These are phyloP conservation scores for Parazoanthus atlanticus DNA, from an alignment of 92 coral and sea anemone genomes.

Conservation along the genomic window DNA sequence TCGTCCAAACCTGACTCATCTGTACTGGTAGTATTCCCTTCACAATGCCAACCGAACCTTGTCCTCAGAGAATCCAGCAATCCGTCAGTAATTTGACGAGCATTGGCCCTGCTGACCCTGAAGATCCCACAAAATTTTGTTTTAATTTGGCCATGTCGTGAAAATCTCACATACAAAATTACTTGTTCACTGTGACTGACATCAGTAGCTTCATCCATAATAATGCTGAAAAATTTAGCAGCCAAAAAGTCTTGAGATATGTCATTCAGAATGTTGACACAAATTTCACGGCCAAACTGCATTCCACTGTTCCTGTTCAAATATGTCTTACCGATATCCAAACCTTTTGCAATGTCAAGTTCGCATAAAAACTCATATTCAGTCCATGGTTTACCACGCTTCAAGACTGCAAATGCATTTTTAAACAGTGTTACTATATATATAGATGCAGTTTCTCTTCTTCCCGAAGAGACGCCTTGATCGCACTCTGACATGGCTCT, in stretches of 20 bases:
- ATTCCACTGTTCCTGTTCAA: slow-evolving; percentile 31
- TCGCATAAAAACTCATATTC: slow-evolving; percentile 38
- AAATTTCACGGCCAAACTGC: slow-evolving; percentile 54
- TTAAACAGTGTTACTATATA: slow-evolving; percentile 40
- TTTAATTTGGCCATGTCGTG: slow-evolving; percentile 40
- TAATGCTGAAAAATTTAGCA: slow-evolving; percentile 50
- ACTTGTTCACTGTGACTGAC: slow-evolving; percentile 47
- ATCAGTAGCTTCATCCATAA: slow-evolving; percentile 53
- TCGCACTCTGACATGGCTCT: slow-evolving; percentile 38
- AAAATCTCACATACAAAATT: slow-evolving; percentile 50
- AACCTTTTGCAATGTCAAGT: slow-evolving; percentile 49
- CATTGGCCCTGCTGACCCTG: slow-evolving; percentile 50
- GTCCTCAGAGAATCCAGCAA: slow-evolving; percentile 40
- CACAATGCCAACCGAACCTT: slow-evolving; percentile 44
- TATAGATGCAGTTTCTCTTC: slow-evolving; percentile 28
- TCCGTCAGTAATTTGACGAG: slow-evolving; percentile 54
- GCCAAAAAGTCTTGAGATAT: slow-evolving; percentile 48
- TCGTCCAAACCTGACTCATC: slow-evolving; percentile 33
- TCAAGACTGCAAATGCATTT: slow-evolving; percentile 28
- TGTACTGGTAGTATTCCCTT: slow-evolving; percentile 42
- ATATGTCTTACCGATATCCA: slow-evolving; percentile 28
- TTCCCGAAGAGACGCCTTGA: slow-evolving; percentile 45
- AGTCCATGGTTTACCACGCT: slow-evolving; percentile 45
- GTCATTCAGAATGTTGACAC: slow-evolving; percentile 47
- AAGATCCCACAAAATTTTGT: slow-evolving; percentile 57